These are phyloP conservation scores for Archaeoteleia sp. DNA, from an alignment of 2,888 invertebrate species.

Conservation along the genomic window DNA sequence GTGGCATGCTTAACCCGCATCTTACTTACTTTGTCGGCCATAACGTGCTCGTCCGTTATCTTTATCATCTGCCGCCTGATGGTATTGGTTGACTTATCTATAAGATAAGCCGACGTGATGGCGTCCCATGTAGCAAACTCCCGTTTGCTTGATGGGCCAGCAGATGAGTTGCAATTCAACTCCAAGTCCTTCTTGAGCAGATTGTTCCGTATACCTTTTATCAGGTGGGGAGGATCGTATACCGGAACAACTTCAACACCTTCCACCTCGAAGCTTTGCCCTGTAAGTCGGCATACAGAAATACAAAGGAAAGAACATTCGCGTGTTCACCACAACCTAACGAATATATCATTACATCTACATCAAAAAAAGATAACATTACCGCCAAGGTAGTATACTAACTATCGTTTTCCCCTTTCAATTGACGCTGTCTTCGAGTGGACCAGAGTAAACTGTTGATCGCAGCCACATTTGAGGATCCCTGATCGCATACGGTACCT, in stretches of 20 bases:
- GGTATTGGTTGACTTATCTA: constrained; percentile 5
- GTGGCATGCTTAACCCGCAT: constrained; percentile 17
- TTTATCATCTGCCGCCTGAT: not conserved
- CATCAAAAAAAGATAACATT: not conserved
- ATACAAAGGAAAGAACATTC: too few species aligned
- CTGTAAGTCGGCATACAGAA: not conserved
- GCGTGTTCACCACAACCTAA: too few species aligned
- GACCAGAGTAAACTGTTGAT: not conserved
- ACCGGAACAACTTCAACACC: constrained; percentile 7
- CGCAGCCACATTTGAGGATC: constrained; percentile 6
- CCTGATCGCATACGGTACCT: constrained; percentile 9
- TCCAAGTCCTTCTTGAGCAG: constrained; percentile 9
- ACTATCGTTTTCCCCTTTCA: not conserved
- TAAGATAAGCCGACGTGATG: constrained; percentile 5
- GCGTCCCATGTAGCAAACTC: constrained; percentile 18
- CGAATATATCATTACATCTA: too few species aligned
- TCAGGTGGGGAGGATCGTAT: constrained; percentile 18
- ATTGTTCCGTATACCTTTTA: constrained; percentile 23
- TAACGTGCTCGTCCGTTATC: constrained; percentile 9
- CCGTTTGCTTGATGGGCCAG: not conserved
- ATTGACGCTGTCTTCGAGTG: not conserved
- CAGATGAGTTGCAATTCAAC: not conserved
- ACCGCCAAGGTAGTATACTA: not conserved
- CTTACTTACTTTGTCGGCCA: constrained; percentile 7
- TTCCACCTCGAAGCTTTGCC: not conserved